Evolutionary conservation across 2,797 vertebrate genomes (phyloP).

Genomic region (Manis crassicaudata): DNA sequence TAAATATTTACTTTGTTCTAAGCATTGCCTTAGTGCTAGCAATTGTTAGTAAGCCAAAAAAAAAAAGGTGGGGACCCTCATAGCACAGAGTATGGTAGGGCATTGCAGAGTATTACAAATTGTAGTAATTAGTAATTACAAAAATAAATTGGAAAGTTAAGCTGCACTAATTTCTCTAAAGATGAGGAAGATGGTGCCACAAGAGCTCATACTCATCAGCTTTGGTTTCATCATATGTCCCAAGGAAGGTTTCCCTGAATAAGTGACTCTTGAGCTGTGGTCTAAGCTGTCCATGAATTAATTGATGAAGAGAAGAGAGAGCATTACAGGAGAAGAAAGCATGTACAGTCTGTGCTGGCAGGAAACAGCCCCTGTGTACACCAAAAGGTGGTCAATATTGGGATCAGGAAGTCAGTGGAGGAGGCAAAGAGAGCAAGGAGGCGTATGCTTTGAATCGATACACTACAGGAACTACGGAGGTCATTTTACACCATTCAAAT

Average conservation of each 20-base stretch:
- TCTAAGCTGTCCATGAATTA: neutral
- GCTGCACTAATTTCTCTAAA: neutral
- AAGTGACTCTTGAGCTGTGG: neutral
- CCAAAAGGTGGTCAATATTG: no score
- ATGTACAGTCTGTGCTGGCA: neutral
- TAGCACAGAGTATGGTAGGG: accelerated
- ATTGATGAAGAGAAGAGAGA: neutral
- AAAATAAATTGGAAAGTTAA: neutral
- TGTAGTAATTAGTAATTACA: neutral
- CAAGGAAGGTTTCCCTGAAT: neutral
- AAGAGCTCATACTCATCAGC: neutral
- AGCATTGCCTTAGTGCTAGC: neutral
- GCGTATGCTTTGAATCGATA: accelerated
- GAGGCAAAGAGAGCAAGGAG: accelerated
- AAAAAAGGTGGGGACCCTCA: neutral
- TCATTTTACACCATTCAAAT: neutral
- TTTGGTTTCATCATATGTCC: neutral
- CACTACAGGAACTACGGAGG: accelerated
- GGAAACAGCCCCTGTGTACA: neutral
- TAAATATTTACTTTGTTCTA: neutral
- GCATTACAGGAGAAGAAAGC: neutral
- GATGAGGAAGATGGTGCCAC: neutral
- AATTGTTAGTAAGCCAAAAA: neutral
- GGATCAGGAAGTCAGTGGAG: neutral
- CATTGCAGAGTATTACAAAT: neutral